Evolutionary conservation across 2,797 vertebrate genomes (phyloP).

Genomic region (Lithobates pipiens): DNA sequence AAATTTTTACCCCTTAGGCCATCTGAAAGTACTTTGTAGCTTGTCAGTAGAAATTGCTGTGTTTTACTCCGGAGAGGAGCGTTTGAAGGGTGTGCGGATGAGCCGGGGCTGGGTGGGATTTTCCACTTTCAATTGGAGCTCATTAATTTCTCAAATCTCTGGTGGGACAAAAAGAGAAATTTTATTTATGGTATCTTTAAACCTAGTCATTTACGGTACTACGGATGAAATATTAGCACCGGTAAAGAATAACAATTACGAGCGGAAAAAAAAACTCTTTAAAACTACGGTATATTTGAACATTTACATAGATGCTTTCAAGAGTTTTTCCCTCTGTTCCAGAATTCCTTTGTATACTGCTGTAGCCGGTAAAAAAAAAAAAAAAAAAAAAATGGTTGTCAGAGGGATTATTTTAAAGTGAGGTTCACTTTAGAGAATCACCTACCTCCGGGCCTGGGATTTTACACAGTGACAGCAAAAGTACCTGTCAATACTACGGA

Average conservation of each 20-base stretch:
- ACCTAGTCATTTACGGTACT: constrained; percentile 54
- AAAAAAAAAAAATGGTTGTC: no score
- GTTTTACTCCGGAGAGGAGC: constrained; percentile 55
- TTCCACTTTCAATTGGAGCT: constrained; percentile 61
- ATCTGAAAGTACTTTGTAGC: constrained; percentile 63
- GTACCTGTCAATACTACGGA: no score
- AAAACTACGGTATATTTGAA: background rate
- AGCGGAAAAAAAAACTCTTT: background rate
- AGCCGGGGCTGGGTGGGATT: constrained; percentile 58
- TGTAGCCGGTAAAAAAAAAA: background rate
- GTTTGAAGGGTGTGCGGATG: constrained; percentile 61
- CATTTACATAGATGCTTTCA: background rate
- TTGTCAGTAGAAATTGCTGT: constrained; percentile 62
- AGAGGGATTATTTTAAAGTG: no score
- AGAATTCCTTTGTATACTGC: constrained; percentile 21
- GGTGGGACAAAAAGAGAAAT: constrained; percentile 48
- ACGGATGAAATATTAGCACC: constrained; percentile 53
- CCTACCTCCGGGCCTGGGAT: no score
- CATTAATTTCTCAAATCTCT: constrained; percentile 61
- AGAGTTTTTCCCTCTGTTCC: constrained; percentile 7
- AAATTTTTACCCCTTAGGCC: constrained; percentile 62
- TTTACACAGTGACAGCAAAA: no score
- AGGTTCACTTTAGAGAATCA: no score
- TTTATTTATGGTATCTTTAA: constrained; percentile 61
- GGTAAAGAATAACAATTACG: constrained; percentile 55